phyloP scores from a whole-genome alignment of 2,113 vertebrate species.

The Benitochromis conjunctus region DNA sequence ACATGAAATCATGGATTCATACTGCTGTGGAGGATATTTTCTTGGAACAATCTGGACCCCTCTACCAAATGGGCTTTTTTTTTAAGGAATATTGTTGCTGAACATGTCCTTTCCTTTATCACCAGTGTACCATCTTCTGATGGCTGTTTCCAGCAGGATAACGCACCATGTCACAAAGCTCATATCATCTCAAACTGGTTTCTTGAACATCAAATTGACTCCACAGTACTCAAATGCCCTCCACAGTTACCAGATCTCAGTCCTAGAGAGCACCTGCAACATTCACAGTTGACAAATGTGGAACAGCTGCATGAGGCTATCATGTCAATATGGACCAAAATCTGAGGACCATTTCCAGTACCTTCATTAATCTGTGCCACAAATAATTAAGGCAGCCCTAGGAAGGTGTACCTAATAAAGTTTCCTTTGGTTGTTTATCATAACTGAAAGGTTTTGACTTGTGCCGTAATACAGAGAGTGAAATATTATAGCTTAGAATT shows the following conservation, averaged over 20 bases:
- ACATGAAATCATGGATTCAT: neutral
- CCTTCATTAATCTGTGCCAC: neutral
- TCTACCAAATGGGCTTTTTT: neutral
- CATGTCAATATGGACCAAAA: neutral
- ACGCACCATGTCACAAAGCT: neutral
- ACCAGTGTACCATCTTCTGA: neutral
- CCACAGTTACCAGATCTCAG: neutral
- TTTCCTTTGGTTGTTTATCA: neutral
- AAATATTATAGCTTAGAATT: neutral
- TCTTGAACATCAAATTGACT: neutral
- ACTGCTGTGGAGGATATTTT: neutral
- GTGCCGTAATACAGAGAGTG: neutral
- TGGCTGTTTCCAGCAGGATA: neutral
- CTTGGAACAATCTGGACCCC: neutral
- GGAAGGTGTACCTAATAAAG: no score
- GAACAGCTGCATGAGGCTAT: neutral
- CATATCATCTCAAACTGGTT: neutral
- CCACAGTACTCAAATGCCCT: neutral
- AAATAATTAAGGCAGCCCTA: neutral
- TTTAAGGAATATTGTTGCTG: neutral
- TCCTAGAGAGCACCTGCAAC: neutral
- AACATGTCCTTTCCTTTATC: neutral
- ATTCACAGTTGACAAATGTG: neutral
- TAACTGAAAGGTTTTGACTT: neutral
- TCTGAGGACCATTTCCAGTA: neutral